Percentiles rank a stretch among this genome's conserved stretches.
These are phyloP conservation scores for Cherax quadricarinatus DNA, from an alignment of 1,140 invertebrate genomes.

Conservation along the genomic window DNA sequence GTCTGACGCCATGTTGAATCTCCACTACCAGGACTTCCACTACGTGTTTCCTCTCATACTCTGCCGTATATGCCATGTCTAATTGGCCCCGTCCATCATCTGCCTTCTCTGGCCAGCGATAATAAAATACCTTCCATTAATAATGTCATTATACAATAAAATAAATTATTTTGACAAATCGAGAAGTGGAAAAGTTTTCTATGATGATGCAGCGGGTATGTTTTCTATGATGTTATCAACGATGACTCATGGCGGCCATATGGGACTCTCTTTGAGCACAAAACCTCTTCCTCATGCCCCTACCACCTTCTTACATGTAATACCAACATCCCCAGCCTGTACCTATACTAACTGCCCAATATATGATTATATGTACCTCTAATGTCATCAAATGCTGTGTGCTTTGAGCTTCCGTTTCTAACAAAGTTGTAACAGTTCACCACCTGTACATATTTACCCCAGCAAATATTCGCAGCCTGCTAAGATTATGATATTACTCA, in stretches of 20 bases:
- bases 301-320: too few species aligned
- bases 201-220: background rate
- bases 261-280: background rate
- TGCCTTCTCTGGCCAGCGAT: background rate
- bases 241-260: slow-evolving; percentile 55
- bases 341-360: too few species aligned
- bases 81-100: background rate
- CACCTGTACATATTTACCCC: too few species aligned
- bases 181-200: slow-evolving; percentile 4
- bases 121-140: background rate
- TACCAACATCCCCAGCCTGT: too few species aligned
- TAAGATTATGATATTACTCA: too few species aligned
- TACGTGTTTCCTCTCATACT: slow-evolving; percentile 20
- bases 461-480: too few species aligned
- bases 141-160: background rate
- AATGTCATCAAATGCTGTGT: too few species aligned
- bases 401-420: too few species aligned
- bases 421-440: too few species aligned
- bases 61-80: background rate
- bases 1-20: slow-evolving; percentile 71
- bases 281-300: background rate
- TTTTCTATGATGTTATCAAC: slow-evolving; percentile 60
- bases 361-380: too few species aligned
- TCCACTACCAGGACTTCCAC: slow-evolving; percentile 44
- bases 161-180: background rate